Evolutionary conservation across 2,113 vertebrate species (phyloP).

Genomic region (Cygnus atratus): DNA sequence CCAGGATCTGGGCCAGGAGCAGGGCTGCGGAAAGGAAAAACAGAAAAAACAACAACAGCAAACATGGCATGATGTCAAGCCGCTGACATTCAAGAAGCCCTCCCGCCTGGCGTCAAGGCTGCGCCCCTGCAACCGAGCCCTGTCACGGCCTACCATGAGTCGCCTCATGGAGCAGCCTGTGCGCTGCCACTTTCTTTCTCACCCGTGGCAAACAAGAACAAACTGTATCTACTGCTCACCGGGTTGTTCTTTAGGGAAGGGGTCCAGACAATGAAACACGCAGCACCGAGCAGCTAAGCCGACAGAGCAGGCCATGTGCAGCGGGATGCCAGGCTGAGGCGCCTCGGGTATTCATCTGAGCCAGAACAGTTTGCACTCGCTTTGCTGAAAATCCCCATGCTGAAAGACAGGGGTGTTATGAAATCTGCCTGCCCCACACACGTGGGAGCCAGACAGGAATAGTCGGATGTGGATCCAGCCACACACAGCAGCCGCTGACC

Average conservation of each 20-base stretch:
- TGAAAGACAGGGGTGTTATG: background rate
- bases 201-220: background rate
- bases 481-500: too few species aligned
- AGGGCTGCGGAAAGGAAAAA: background rate
- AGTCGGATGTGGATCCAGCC: too few species aligned
- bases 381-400: background rate
- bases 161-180: fast-evolving
- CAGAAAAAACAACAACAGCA: background rate
- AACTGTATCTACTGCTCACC: background rate
- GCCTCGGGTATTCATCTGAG: background rate
- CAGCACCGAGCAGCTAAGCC: background rate
- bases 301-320: background rate
- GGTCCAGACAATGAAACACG: background rate
- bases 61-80: background rate
- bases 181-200: background rate
- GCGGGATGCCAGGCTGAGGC: background rate
- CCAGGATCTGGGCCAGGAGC: background rate
- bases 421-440: background rate
- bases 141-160: fast-evolving
- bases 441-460: too few species aligned
- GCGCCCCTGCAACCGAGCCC: background rate
- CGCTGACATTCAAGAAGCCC: background rate
- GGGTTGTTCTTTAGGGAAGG: background rate
- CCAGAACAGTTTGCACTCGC: background rate
- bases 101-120: background rate